A percentile compares a stretch with the other conserved stretches of the same genome.
phyloP scores from a whole-genome alignment of 2,797 vertebrate species.

The Gadopsis bispinosus region DNA sequence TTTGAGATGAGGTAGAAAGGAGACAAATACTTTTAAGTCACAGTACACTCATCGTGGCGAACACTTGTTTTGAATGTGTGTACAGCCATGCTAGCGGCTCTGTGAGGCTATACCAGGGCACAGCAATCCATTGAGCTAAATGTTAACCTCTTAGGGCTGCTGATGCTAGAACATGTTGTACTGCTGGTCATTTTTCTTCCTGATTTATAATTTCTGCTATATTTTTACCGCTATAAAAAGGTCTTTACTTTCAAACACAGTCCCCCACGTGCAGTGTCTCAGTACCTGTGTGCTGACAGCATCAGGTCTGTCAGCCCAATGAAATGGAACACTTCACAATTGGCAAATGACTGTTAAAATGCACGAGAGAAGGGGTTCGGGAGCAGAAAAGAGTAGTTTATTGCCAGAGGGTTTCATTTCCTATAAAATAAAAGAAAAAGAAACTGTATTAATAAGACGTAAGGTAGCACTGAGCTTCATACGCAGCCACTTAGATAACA shows the following conservation, averaged over 20 bases:
- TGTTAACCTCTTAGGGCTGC: not conserved
- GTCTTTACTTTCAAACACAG: too few species aligned
- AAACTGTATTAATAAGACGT: conserved; percentile 28
- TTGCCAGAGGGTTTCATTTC: conserved; percentile 30
- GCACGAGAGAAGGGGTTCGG: conserved; percentile 25
- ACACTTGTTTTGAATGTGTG: not conserved
- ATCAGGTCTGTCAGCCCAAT: conserved; percentile 20
- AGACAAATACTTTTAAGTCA: not conserved
- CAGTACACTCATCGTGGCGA: not conserved
- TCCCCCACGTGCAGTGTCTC: too few species aligned
- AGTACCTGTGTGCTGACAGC: conserved; percentile 18
- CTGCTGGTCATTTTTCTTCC: not conserved
- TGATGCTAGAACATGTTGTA: not conserved
- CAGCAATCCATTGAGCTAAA: too few species aligned
- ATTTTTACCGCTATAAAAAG: not conserved
- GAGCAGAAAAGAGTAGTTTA: conserved; percentile 29
- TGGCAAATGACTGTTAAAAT: conserved; percentile 47
- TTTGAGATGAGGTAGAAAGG: not conserved
- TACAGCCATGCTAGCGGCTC: not conserved
- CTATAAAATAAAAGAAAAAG: not conserved
- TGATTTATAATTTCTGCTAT: not conserved
- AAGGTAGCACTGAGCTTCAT: conserved; percentile 15
- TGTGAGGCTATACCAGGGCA: too few species aligned
- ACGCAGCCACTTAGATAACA: conserved; percentile 8
- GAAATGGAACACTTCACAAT: conserved; percentile 34